Conservation (phyloP, 2,113 vertebrate species). For the Pycnonotus jocosus region DNA sequence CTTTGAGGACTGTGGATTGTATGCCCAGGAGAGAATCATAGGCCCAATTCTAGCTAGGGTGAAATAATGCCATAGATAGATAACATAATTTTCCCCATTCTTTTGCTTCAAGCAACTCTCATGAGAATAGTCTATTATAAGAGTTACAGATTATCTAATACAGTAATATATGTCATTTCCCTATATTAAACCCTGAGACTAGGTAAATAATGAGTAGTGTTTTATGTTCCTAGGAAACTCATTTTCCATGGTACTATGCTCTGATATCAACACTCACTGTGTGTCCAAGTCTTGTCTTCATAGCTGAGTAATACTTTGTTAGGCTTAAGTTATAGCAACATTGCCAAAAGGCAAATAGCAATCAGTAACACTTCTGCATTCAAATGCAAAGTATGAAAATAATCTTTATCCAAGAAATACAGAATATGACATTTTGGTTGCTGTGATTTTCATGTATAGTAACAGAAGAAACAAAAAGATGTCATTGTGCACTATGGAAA, state of each 20-base stretch:
- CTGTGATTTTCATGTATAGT: background rate
- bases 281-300: conserved; percentile 34
- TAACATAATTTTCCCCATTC: background rate
- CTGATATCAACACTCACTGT: conserved; percentile 13
- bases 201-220: background rate
- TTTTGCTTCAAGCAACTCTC: background rate
- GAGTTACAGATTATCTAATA: background rate
- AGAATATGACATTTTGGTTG: background rate
- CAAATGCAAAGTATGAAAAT: background rate
- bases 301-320: conserved; percentile 29
- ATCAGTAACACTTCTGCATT: background rate
- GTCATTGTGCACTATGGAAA: background rate
- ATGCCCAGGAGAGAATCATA: background rate
- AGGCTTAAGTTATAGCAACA: background rate
- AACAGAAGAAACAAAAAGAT: conserved; percentile 1
- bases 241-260: conserved; percentile 9
- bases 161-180: background rate
- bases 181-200: background rate
- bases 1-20: background rate
- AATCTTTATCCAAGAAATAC: background rate
- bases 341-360: background rate
- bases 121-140: background rate
- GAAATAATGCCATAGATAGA: background rate
- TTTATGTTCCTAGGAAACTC: conserved; percentile 23
- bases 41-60: background rate